Conservation (phyloP, 2,797 vertebrate species). For the Delichon dasypus region DNA sequence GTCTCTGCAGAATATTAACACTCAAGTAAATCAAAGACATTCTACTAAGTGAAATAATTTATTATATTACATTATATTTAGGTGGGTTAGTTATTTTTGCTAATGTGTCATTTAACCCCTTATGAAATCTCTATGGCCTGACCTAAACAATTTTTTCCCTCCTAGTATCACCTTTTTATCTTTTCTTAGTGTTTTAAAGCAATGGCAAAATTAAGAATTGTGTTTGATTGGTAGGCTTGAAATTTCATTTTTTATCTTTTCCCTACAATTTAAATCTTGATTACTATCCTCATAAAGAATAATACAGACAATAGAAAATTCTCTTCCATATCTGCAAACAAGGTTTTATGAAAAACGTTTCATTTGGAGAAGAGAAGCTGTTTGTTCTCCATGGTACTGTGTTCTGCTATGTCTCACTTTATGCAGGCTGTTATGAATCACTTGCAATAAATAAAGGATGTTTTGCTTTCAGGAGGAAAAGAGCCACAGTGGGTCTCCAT, state of each 20-base stretch:
- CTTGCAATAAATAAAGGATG: neutral
- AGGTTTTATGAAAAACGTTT: neutral
- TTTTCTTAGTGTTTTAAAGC: neutral
- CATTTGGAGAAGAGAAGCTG: neutral
- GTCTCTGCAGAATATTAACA: neutral
- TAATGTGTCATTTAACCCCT: neutral
- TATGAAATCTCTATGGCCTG: neutral
- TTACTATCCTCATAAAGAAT: neutral
- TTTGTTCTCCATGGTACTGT: neutral
- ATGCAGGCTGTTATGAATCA: neutral
- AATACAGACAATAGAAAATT: neutral
- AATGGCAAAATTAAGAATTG: neutral
- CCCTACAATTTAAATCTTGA: neutral
- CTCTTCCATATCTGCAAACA: neutral
- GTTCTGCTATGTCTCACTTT: neutral
- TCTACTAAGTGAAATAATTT: neutral
- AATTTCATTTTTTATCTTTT: neutral
- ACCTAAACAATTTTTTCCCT: neutral
- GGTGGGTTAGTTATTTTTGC: neutral
- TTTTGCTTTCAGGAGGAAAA: neutral
- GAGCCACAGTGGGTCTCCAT: neutral
- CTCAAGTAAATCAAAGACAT: neutral
- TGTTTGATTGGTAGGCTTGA: neutral
- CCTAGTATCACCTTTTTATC: neutral
- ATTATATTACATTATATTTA: neutral